These are phyloP conservation scores for Narcine bancroftii DNA, from an alignment of 2,113 vertebrate genomes.

Conservation along the genomic window DNA sequence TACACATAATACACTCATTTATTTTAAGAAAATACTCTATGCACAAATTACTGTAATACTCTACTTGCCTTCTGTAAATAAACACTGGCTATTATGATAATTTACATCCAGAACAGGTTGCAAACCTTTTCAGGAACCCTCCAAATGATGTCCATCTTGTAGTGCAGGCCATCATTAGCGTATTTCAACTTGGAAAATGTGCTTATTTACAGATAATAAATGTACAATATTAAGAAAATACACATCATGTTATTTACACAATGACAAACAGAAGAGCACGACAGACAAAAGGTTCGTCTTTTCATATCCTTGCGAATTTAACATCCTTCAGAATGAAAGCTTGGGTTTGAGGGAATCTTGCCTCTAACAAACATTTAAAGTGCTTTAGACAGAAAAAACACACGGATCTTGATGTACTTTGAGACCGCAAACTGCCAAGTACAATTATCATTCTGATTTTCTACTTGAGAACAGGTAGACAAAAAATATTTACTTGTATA, in stretches of 20 bases:
- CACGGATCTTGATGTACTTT: not conserved
- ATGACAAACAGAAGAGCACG: slow-evolving; percentile 3
- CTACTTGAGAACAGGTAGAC: slow-evolving; percentile 5
- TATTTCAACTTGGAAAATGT: not conserved
- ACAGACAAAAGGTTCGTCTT: not conserved
- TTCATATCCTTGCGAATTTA: not conserved
- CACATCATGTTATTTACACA: slow-evolving; percentile 7
- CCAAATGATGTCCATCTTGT: not conserved
- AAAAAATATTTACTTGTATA: slow-evolving; percentile 18
- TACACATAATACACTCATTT: slow-evolving; percentile 20
- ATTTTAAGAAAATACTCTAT: slow-evolving; percentile 37
- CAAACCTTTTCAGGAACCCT: not conserved
- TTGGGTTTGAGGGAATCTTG: not conserved
- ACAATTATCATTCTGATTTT: not conserved
- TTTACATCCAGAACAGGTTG: not conserved
- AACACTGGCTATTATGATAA: slow-evolving; percentile 4
- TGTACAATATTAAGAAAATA: slow-evolving; percentile 36
- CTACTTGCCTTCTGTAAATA: slow-evolving; percentile 30
- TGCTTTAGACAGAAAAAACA: slow-evolving; percentile 22
- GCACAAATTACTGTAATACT: slow-evolving; percentile 15
- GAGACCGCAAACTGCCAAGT: slow-evolving; percentile 18
- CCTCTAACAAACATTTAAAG: slow-evolving; percentile 15
- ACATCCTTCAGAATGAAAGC: slow-evolving; percentile 4
- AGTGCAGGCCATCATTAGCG: not conserved
- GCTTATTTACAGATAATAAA: slow-evolving; percentile 32